Evolutionary conservation across 2,888 invertebrate species (phyloP).

Genomic region (Catocala fraxini): DNA sequence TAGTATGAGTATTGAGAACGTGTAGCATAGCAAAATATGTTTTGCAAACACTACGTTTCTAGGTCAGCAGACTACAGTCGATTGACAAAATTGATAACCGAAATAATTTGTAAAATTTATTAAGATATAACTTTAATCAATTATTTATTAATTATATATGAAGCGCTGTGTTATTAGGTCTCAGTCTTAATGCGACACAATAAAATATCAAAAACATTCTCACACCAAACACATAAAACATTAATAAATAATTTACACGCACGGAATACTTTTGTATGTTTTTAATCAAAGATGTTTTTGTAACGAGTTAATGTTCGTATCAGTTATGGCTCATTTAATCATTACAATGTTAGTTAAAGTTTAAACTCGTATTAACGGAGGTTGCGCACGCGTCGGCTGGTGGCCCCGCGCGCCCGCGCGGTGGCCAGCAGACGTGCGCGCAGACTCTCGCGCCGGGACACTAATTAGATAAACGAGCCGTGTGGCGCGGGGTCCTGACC

Average conservation of each 20-base stretch:
- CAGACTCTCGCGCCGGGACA: slow-evolving; percentile 66
- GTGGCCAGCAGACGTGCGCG: slow-evolving; percentile 58
- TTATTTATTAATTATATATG: no score
- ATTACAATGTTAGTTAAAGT: slow-evolving; percentile 32
- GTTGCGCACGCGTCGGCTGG: slow-evolving; percentile 42
- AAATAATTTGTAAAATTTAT: no score
- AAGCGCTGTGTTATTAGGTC: no score
- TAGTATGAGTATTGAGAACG: no score
- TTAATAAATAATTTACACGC: not conserved
- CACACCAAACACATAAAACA: not conserved
- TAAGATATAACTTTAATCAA: no score
- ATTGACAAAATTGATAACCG: no score
- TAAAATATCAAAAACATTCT: not conserved
- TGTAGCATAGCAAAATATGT: no score
- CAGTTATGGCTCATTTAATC: slow-evolving; percentile 46
- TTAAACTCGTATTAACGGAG: slow-evolving; percentile 32
- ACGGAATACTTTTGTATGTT: slow-evolving; percentile 27
- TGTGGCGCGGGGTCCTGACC: slow-evolving; percentile 84
- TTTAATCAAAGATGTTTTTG: slow-evolving; percentile 30
- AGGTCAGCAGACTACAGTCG: no score
- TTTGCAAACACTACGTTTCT: no score
- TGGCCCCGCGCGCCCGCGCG: slow-evolving; percentile 39
- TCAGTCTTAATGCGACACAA: no score
- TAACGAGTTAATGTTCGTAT: slow-evolving; percentile 31
- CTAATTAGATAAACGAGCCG: slow-evolving; percentile 87